Conservation (phyloP, 1,140 invertebrate species). For the Drosophila pallidifrons region DNA sequence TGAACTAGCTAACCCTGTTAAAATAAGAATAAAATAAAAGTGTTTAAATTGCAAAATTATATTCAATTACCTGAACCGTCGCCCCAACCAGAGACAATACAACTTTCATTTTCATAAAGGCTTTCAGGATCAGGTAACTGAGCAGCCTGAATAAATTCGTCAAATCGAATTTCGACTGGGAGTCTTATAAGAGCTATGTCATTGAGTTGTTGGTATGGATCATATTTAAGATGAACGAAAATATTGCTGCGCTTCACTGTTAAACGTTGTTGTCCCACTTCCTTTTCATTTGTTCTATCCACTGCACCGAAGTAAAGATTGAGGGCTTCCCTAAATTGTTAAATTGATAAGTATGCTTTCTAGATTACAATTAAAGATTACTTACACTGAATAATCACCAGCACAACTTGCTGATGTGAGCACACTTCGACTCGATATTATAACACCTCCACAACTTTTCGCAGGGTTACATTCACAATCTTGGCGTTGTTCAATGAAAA, state of each 20-base stretch:
- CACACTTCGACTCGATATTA: conserved; percentile 22
- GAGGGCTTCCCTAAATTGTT: not conserved
- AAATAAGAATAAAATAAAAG: not conserved
- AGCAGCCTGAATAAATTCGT: conserved; percentile 25
- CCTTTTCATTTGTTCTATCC: not conserved
- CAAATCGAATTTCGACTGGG: conserved; percentile 10
- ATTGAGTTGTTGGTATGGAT: not conserved
- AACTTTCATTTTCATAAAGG: not conserved
- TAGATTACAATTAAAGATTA: no score
- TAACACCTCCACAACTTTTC: conserved; percentile 9
- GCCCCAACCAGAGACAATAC: conserved; percentile 29
- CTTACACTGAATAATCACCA: not conserved
- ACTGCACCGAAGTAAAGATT: conserved; percentile 18
- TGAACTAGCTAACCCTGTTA: no score
- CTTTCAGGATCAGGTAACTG: not conserved
- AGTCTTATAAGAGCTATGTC: conserved; percentile 42
- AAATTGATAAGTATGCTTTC: not conserved
- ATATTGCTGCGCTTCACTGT: not conserved
- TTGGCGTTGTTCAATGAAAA: not conserved
- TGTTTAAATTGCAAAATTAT: not conserved
- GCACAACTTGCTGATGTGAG: conserved; percentile 39
- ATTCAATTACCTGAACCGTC: not conserved
- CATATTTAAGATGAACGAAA: not conserved
- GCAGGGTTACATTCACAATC: not conserved
- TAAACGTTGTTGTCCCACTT: conserved; percentile 15